Percentiles rank a stretch among this genome's conserved stretches.
Evolutionary conservation across 2,113 vertebrate genomes (phyloP).

Genomic region (Paratilapia polleni): DNA sequence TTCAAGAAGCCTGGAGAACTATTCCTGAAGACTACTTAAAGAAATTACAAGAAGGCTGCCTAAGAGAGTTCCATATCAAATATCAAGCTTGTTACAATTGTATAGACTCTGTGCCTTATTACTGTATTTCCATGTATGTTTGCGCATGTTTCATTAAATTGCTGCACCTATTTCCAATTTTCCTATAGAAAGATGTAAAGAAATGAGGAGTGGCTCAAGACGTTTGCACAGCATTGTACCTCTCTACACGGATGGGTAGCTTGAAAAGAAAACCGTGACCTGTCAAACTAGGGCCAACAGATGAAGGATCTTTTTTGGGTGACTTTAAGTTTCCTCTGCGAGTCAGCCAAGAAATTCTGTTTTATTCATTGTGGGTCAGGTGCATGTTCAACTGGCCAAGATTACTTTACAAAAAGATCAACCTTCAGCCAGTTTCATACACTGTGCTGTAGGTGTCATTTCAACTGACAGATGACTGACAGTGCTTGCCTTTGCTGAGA

Average conservation of each 20-base stretch:
- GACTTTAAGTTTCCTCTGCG: not conserved
- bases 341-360: not conserved
- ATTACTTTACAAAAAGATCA: slow-evolving; percentile 6
- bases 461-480: slow-evolving; percentile 12
- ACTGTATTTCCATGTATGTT: too few relatives aligned
- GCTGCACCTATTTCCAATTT: too few relatives aligned
- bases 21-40: too few relatives aligned
- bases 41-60: too few relatives aligned
- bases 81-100: too few relatives aligned
- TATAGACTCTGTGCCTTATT: too few relatives aligned
- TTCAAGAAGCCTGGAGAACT: too few relatives aligned
- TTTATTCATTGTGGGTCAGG: not conserved
- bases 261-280: slow-evolving; percentile 3
- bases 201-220: too few relatives aligned
- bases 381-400: not conserved
- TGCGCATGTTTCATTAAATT: too few relatives aligned
- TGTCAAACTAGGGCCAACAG: slow-evolving; percentile 10
- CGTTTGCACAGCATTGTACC: too few relatives aligned
- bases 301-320: not conserved
- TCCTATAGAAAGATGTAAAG: too few relatives aligned
- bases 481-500: not conserved
- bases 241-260: slow-evolving; percentile 16
- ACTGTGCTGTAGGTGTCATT: not conserved
- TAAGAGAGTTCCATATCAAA: too few relatives aligned
- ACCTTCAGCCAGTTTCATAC: not conserved